phyloP scores from a whole-genome alignment of 2,888 invertebrate genomes.

The Clistopyga incitator region DNA sequence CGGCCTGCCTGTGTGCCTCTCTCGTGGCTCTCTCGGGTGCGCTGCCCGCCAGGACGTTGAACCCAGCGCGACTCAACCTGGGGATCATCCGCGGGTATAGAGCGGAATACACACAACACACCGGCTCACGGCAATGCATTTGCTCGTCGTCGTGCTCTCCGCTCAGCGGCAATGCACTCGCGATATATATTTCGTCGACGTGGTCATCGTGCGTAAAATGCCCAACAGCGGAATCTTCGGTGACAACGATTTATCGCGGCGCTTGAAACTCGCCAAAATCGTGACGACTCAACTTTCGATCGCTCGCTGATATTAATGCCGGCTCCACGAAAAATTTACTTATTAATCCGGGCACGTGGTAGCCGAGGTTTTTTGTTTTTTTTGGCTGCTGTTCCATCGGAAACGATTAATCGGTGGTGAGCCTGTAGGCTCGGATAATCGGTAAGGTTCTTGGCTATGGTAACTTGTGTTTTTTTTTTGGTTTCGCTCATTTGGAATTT shows the following conservation, averaged over 20 bases:
- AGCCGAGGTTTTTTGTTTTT: background rate
- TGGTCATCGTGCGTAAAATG: conserved; percentile 49
- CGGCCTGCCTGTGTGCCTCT: conserved; percentile 57
- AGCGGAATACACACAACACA: conserved; percentile 57
- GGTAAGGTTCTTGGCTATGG: background rate
- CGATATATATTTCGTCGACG: conserved; percentile 63
- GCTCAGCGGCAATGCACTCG: conserved; percentile 46
- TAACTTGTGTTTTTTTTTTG: background rate
- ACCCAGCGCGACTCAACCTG: conserved; percentile 84
- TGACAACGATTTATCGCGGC: background rate
- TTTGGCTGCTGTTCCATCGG: background rate
- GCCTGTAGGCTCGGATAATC: background rate
- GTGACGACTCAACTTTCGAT: conserved; percentile 15
- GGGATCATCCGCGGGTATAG: conserved; percentile 79
- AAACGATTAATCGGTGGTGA: background rate
- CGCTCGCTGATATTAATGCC: conserved; percentile 1
- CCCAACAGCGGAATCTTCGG: conserved; percentile 30
- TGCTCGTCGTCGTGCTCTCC: conserved; percentile 12
- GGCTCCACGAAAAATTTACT: background rate
- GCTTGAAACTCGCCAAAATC: conserved; percentile 1
- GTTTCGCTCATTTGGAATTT: background rate
- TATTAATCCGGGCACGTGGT: background rate
- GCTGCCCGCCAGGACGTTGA: conserved; percentile 84
- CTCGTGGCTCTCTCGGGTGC: conserved; percentile 79
- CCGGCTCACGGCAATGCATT: conserved; percentile 15